Conservation (phyloP, 2,888 invertebrate genomes). For the Corythucha ciliata region DNA sequence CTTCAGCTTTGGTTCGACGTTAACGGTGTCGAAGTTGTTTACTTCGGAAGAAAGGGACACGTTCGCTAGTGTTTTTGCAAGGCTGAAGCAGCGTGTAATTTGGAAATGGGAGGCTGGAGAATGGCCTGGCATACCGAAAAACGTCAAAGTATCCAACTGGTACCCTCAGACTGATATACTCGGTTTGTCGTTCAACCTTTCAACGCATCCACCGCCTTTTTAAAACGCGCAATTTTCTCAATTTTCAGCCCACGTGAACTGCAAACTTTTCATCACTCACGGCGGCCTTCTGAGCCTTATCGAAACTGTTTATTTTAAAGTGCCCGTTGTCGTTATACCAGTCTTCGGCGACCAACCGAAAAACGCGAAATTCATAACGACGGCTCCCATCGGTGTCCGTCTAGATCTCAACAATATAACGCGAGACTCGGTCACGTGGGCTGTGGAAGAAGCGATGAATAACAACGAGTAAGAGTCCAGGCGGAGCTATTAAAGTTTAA, state of each 20-base stretch:
- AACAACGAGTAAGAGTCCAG: too few species aligned
- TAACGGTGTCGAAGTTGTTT: slow-evolving; percentile 63
- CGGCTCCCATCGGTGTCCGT: slow-evolving; percentile 18
- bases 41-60: slow-evolving; percentile 58
- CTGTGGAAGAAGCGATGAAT: slow-evolving; percentile 20
- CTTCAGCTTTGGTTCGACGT: slow-evolving; percentile 80
- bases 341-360: slow-evolving; percentile 29
- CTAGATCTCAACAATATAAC: slow-evolving; percentile 19
- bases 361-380: slow-evolving; percentile 19
- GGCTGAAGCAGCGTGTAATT: slow-evolving; percentile 65
- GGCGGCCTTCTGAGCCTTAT: slow-evolving; percentile 28
- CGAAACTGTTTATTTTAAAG: slow-evolving; percentile 26
- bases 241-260: slow-evolving; percentile 29
- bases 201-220: too few species aligned
- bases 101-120: slow-evolving; percentile 72
- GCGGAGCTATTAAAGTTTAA: too few species aligned
- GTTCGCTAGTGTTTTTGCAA: slow-evolving; percentile 61
- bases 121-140: slow-evolving; percentile 61
- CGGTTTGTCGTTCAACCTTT: too few species aligned
- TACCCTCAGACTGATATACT: slow-evolving; percentile 49
- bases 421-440: slow-evolving; percentile 12
- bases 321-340: slow-evolving; percentile 28
- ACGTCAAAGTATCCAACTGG: slow-evolving; percentile 65
- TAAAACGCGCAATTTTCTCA: too few species aligned
- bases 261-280: slow-evolving; percentile 28